These are phyloP conservation scores for Dissostichus mawsoni DNA, from an alignment of 2,113 vertebrate species.

Conservation along the genomic window DNA sequence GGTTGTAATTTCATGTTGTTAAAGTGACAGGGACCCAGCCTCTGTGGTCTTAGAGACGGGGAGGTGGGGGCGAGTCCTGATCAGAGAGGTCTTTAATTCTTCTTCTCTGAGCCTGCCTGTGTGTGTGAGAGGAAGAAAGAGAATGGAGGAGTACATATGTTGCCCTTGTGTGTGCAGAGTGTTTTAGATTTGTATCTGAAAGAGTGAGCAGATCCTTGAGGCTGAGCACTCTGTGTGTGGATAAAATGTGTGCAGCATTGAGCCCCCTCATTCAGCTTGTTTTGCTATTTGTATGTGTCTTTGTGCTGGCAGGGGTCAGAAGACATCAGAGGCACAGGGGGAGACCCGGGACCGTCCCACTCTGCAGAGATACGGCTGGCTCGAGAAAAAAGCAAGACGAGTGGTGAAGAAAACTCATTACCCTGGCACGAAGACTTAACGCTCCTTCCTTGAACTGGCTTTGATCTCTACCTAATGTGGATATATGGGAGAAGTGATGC, in stretches of 20 bases:
- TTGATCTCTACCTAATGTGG: conserved; percentile 70
- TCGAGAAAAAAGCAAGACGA: conserved; percentile 34
- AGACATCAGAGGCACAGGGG: conserved; percentile 51
- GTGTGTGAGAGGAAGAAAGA: not conserved
- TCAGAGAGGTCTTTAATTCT: conserved; percentile 72
- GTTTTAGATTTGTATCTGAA: conserved; percentile 31
- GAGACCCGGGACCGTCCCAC: conserved; percentile 42
- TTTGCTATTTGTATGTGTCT: conserved; percentile 48
- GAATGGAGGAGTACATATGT: not conserved
- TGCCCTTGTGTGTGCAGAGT: not conserved
- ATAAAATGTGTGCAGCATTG: conserved; percentile 9
- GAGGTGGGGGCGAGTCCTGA: conserved; percentile 65
- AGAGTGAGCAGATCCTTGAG: conserved; percentile 14
- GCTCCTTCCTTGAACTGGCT: conserved; percentile 54
- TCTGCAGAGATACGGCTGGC: conserved; percentile 56
- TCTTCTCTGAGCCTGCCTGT: conserved; percentile 19
- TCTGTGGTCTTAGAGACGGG: conserved; percentile 78
- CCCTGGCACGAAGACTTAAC: conserved; percentile 56
- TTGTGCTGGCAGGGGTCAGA: conserved; percentile 50
- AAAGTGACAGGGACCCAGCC: conserved; percentile 89
- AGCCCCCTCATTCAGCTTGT: conserved; percentile 41
- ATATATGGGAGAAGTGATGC: conserved; percentile 52
- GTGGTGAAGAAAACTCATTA: conserved; percentile 61
- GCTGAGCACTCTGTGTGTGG: conserved; percentile 5
- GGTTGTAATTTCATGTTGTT: conserved; percentile 92